Evolutionary conservation across 2,113 vertebrate species (phyloP), one percentile per base, ranked within the genome.

Genomic region (Aegotheles bennettii): DNA sequence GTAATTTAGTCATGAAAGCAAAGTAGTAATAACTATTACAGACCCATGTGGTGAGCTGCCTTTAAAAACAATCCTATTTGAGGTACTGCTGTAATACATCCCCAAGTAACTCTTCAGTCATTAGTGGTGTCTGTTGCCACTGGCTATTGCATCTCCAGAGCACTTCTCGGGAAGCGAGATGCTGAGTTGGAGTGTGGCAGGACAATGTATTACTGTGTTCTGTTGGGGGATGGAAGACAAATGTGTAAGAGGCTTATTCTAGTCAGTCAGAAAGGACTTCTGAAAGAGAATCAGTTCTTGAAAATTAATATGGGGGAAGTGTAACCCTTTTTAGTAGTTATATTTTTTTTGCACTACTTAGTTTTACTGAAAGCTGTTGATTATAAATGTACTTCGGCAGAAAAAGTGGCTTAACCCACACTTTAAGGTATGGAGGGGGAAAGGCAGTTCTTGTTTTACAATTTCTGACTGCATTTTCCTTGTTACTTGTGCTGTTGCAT

Each of bases 401-500:
- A 53, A 53, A 38, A 47, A 57, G 3, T 45, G 19, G 7, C 18
- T 82, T 63, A 76, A 28, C 25, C n/a, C 10, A 3, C 5, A 3
- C 13, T 70, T 78, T 11, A 51, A 63, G 54, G 33, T 2, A 5
- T 13, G 19, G 16, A 17, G 1, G 11, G 14, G 29, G 35, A 47
- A 75, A 45, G 25, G 40, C 40, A 21, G 17, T 38, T 36, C 35
- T 45, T 35, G 14, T 21, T 43, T 56, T 9, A 33, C 26, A 21
- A 28, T 42, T 74, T 80, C 38, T 74, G 25, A 20, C 35, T 1
- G 0, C 38, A 12, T 23, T 71, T 50, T 51, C 40, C 67, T 35
- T 6, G 1, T 19, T 23, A 9, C n/a, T 9, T 16, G 8, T 16
- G 16, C 2, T 3, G 6, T 12, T 54, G 85, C 12, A 16, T 10